Evolutionary conservation across 1,140 invertebrate species (phyloP).

Genomic region (Drosophila pseudoananassae): DNA sequence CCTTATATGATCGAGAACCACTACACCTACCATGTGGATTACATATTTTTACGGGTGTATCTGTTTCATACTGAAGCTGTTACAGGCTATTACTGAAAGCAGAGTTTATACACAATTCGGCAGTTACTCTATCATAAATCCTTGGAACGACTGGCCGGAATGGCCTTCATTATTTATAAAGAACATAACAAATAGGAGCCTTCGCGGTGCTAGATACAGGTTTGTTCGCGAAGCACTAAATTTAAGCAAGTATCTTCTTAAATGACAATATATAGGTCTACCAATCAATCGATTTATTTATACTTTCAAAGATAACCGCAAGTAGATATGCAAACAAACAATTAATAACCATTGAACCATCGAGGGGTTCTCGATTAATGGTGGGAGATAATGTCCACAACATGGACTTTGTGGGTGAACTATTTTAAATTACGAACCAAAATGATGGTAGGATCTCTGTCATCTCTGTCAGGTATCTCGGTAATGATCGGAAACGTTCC

Average conservation of each 20-base stretch:
- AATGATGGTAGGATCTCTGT: background rate
- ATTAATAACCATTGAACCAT: conserved; percentile 11
- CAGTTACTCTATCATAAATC: too few relatives aligned
- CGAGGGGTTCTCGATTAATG: background rate
- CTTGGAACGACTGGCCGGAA: too few relatives aligned
- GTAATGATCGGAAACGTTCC: conserved; percentile 1
- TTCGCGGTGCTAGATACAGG: conserved; percentile 1
- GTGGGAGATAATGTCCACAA: background rate
- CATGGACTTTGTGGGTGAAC: background rate
- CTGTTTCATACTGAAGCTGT: too few relatives aligned
- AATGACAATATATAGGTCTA: conserved; percentile 33
- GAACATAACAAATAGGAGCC: background rate
- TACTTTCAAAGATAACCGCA: conserved; percentile 29
- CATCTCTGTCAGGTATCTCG: background rate
- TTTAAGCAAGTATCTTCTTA: conserved; percentile 19
- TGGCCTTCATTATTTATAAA: background rate
- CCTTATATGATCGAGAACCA: conserved; percentile 42
- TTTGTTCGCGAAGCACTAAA: conserved; percentile 23
- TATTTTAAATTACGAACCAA: background rate
- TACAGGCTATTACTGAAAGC: too few relatives aligned
- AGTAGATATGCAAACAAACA: conserved; percentile 10
- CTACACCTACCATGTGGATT: conserved; percentile 3
- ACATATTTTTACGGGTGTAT: too few relatives aligned
- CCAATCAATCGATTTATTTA: conserved; percentile 27
- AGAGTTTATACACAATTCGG: too few relatives aligned